Evolutionary conservation across 2,888 invertebrate genomes (phyloP).

Genomic region (Tenodera sinensis): DNA sequence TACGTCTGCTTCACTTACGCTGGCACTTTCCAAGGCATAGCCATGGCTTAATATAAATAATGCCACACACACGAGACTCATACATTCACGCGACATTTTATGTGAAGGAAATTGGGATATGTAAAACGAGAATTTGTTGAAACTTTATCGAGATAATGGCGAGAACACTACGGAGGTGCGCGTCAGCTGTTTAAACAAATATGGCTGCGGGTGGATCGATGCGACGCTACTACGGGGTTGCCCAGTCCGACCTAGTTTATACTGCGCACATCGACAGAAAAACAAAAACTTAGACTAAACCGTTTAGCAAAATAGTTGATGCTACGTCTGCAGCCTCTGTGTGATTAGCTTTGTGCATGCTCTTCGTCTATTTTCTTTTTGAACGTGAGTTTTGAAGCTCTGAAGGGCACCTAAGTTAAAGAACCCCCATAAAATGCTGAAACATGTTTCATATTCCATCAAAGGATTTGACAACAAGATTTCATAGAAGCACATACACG

Average conservation of each 20-base stretch:
- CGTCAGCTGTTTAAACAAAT: constrained; percentile 14
- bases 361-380: no score
- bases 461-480: no score
- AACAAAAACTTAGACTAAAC: neutral
- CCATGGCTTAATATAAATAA: neutral
- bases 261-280: neutral
- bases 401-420: no score
- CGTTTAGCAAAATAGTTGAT: neutral
- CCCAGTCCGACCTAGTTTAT: neutral
- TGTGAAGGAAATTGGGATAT: neutral
- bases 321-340: neutral
- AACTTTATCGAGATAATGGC: neutral
- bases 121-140: neutral
- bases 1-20: neutral
- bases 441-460: no score
- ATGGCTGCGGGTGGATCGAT: neutral
- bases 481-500: no score
- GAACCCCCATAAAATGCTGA: no score
- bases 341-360: neutral
- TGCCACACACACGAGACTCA: neutral
- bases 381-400: no score
- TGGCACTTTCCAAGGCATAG: neutral
- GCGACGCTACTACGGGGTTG: neutral
- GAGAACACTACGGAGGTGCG: neutral
- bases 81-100: neutral